Evolutionary conservation across 1,140 invertebrate genomes (phyloP), one percentile per base, ranked within the genome.

Genomic region (Drosophila nannoptera): DNA sequence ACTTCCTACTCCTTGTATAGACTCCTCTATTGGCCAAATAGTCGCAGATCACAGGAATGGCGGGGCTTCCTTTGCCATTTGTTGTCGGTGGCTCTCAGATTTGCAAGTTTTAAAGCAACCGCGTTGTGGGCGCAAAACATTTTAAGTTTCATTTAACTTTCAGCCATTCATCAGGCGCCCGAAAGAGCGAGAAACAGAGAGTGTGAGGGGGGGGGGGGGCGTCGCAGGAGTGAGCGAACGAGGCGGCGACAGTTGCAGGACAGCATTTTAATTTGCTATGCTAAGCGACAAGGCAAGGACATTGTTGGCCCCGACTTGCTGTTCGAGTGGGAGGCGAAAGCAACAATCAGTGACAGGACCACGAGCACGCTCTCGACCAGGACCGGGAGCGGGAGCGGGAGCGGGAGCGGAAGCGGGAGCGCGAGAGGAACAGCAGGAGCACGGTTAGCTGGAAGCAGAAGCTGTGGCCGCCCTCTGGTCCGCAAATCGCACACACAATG

Each of bases 241-340:
- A 14, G 31, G 36, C 50, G 63, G 61, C 65, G 72, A 77, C 70
- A 73, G 69, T 74, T 16, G 68, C 53, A 68, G 64, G 66, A 66
- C 69, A 70, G 73, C 61, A 64, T 78, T 82, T 81, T 82, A 81
- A 81, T 81, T 81, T 77, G 70, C 77, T 48, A 62, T 54, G 54
- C 54, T 66, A 66, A 66, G 63, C 60, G 60, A 14, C 63, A 46
- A 22, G 38, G 38, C 46, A 52, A 50, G 53, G 33, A 40, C 54
- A 56, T 58, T 55, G 62, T 65, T 58, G 53, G 46, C 52, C 22
- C 16, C 31, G 46, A 7, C 36, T 14, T 33, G 11, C 6, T 53
- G 29, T 40, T 12, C 33, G 22, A 11, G 7, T 49, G 48, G 7
- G 48, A 2, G 31, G 29, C 5, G 14, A 33, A 50, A 50, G 54